Conservation (phyloP, 1,140 invertebrate species). For the Himalopsyche phryganea region DNA sequence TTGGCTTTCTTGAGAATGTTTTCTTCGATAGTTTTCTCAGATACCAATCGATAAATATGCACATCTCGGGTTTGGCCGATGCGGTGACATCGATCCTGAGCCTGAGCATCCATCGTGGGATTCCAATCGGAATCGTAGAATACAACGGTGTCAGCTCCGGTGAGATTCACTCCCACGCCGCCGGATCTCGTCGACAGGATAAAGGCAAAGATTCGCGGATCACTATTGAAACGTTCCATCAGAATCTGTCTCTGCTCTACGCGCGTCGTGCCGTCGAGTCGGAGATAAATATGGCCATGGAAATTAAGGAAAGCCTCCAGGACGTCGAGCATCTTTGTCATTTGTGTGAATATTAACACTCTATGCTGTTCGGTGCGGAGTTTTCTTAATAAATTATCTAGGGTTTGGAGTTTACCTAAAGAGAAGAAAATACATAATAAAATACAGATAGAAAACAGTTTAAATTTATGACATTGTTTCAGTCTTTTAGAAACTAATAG, state of each 20-base stretch:
- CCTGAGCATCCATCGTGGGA: conserved; percentile 99
- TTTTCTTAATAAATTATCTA: conserved; percentile 79
- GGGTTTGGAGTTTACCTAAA: conserved; percentile 68
- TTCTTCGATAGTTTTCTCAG: conserved; percentile 96
- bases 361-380: conserved; percentile 85
- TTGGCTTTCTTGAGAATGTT: conserved; percentile 99
- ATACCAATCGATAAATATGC: conserved; percentile 95
- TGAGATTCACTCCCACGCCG: conserved; percentile 97
- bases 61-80: conserved; percentile 99
- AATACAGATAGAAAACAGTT: neutral
- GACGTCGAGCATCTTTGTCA: conserved; percentile 99
- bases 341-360: conserved; percentile 99
- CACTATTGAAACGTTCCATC: conserved; percentile 98
- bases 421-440: conserved; percentile 20
- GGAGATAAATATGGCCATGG: conserved; percentile 95
- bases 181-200: conserved; percentile 97
- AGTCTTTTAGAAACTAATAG: no score
- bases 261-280: conserved; percentile 95
- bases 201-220: conserved; percentile 94
- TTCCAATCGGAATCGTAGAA: conserved; percentile 99
- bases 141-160: conserved; percentile 98
- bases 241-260: conserved; percentile 93
- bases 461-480: neutral
- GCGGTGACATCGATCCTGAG: conserved; percentile 96
- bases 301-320: conserved; percentile 96